phyloP scores from a whole-genome alignment of 2,888 invertebrate species.

The Argyresthia albistria region DNA sequence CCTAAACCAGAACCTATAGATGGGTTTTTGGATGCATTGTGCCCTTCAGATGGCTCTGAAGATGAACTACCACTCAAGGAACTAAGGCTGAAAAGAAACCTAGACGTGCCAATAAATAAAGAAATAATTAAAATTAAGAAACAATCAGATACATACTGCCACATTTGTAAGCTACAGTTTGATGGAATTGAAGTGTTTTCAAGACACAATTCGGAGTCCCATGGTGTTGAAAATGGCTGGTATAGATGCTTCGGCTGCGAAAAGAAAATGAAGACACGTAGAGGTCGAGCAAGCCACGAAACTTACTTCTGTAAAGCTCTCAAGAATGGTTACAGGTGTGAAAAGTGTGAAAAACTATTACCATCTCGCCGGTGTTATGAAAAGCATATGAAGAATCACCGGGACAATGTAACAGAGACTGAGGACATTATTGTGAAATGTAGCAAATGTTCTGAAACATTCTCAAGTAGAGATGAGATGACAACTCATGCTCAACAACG shows the following conservation, averaged over 20 bases:
- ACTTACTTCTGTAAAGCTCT: constrained; percentile 41
- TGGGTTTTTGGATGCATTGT: constrained; percentile 13
- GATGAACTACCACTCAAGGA: constrained; percentile 7
- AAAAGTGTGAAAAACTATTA: constrained; percentile 33
- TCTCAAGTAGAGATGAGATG: constrained; percentile 32
- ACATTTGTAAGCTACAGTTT: constrained; percentile 38
- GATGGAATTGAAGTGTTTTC: constrained; percentile 21
- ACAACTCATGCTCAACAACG: constrained; percentile 25
- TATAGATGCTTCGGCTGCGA: constrained; percentile 57
- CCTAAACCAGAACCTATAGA: constrained; percentile 10
- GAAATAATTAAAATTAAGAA: constrained; percentile 21
- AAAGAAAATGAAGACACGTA: constrained; percentile 36
- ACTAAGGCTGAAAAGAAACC: constrained; percentile 9
- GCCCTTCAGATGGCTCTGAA: constrained; percentile 15
- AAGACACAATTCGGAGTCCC: constrained; percentile 33
- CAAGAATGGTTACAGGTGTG: constrained; percentile 48
- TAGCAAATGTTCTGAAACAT: constrained; percentile 32
- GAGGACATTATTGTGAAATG: constrained; percentile 33
- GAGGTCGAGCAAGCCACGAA: constrained; percentile 40
- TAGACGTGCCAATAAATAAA: constrained; percentile 11
- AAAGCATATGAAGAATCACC: constrained; percentile 40
- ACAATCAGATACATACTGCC: constrained; percentile 34
- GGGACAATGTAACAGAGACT: constrained; percentile 31
- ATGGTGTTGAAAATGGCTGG: constrained; percentile 34
- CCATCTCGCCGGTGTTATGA: constrained; percentile 40